Conservation (phyloP, 2,797 vertebrate genomes). For the Gobionotothen gibberifrons region DNA sequence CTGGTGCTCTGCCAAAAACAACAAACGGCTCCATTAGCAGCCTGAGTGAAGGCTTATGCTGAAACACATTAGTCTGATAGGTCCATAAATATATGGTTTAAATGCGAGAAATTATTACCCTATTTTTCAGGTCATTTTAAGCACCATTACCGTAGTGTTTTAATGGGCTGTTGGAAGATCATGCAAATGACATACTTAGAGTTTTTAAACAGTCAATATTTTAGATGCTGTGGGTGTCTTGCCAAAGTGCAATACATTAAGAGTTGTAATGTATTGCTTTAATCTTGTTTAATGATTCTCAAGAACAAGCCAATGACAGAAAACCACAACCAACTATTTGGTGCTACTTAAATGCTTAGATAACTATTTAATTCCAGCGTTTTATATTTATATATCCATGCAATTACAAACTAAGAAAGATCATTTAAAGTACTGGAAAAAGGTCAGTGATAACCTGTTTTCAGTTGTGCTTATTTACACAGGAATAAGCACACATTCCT, state of each 20-base stretch:
- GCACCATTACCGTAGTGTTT: not conserved
- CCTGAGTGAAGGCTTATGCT: slow-evolving; percentile 52
- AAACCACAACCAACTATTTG: not conserved
- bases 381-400: not conserved
- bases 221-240: not conserved
- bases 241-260: not conserved
- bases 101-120: slow-evolving; percentile 48
- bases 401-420: not conserved
- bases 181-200: not conserved
- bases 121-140: slow-evolving; percentile 31
- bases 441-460: not conserved
- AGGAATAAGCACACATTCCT: too few relatives aligned
- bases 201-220: not conserved
- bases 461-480: too few relatives aligned
- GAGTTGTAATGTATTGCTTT: not conserved
- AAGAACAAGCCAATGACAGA: not conserved
- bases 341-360: not conserved
- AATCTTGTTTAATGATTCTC: not conserved
- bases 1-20: slow-evolving; percentile 62
- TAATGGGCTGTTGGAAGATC: slow-evolving; percentile 23
- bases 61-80: slow-evolving; percentile 59
- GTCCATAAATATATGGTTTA: slow-evolving; percentile 53
- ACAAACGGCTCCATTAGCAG: slow-evolving; percentile 64
- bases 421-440: not conserved
- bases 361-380: not conserved